A percentile compares a stretch with the other conserved stretches of the same genome.
Conservation (phyloP, 53 echinoderm and acorn worm genomes). For the Paracentrotus lividus region DNA sequence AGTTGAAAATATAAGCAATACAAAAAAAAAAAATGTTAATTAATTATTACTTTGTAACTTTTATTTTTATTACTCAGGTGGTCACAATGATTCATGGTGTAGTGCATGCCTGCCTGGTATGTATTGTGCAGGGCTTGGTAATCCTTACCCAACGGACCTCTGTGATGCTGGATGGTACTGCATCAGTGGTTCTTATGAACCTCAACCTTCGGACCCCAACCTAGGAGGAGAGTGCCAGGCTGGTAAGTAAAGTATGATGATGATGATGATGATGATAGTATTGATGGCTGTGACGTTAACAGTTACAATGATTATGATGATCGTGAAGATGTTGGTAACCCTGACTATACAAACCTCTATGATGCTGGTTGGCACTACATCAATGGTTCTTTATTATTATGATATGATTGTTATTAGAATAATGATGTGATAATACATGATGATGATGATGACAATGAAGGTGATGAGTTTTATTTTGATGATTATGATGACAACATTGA, state of each 20-base stretch:
- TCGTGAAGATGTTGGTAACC: not conserved
- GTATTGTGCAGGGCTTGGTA: constrained; percentile 88
- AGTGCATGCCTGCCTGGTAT: constrained; percentile 82
- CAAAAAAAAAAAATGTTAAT: too few relatives aligned
- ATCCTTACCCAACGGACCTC: constrained; percentile 78
- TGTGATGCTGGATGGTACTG: constrained; percentile 97
- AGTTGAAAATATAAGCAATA: too few relatives aligned
- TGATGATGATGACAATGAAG: not conserved
- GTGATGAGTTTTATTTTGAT: not conserved
- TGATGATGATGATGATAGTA: not conserved
- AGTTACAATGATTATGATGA: not conserved
- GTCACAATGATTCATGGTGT: constrained; percentile 89
- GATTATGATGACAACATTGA: not conserved
- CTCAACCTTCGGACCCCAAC: constrained; percentile 79
- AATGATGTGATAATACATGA: not conserved
- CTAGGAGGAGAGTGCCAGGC: constrained; percentile 90
- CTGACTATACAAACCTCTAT: too few relatives aligned
- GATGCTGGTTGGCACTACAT: not conserved
- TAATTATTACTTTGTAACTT: too few relatives aligned
- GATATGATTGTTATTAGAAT: not conserved
- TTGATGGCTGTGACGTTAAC: not conserved
- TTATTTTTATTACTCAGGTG: constrained; percentile 68
- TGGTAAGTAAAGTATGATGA: constrained; percentile 70
- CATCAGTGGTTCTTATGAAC: constrained; percentile 79
- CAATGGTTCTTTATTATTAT: not conserved